A percentile compares a stretch with the other conserved stretches of the same genome.
Evolutionary conservation across 2,797 vertebrate genomes (phyloP).

Genomic region (Gobio occitaniae): DNA sequence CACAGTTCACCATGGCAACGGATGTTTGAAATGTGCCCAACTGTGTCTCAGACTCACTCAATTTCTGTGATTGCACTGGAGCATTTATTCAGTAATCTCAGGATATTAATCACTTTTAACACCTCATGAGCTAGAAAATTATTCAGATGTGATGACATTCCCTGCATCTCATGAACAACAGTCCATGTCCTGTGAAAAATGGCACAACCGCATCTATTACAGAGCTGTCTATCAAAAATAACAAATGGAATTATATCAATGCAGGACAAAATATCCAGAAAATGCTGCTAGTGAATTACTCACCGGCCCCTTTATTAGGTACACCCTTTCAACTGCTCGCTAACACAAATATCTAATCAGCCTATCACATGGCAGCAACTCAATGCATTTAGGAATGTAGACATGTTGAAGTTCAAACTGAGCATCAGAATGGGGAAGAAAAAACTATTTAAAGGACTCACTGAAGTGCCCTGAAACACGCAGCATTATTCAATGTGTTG

Average conservation of each 20-base stretch:
- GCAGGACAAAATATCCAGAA: not conserved
- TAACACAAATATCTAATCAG: not conserved
- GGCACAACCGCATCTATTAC: not conserved
- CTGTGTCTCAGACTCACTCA: conserved; percentile 12
- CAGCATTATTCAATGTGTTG: too few relatives aligned
- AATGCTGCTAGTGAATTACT: not conserved
- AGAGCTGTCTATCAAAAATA: conserved; percentile 25
- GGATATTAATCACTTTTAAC: conserved; percentile 31
- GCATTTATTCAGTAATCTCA: conserved; percentile 36
- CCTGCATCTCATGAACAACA: not conserved
- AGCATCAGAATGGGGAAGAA: not conserved
- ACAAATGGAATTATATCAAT: not conserved
- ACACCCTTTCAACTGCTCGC: not conserved
- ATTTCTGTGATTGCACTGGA: conserved; percentile 18
- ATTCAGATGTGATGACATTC: conserved; percentile 7
- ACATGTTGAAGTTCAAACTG: not conserved
- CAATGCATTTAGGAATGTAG: not conserved
- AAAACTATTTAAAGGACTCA: too few relatives aligned
- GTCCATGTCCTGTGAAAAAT: not conserved
- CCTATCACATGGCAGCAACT: not conserved
- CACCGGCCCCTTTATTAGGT: not conserved
- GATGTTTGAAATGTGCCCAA: conserved; percentile 41
- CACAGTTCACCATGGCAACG: conserved; percentile 70
- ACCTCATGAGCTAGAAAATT: not conserved
- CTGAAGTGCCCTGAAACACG: too few relatives aligned